phyloP scores from a whole-genome alignment of 2,888 invertebrate species.

The Tortricodes alternella region DNA sequence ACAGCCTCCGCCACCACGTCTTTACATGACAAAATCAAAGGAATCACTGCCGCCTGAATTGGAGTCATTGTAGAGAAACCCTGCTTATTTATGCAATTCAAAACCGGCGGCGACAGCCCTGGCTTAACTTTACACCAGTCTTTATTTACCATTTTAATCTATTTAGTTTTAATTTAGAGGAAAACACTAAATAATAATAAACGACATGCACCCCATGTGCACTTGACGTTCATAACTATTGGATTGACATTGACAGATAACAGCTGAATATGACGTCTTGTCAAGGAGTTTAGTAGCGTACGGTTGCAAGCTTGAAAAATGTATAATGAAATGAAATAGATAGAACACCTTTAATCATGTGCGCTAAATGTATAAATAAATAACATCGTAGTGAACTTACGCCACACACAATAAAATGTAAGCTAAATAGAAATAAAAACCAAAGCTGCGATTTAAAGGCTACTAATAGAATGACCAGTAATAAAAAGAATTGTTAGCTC shows the following conservation, averaged over 20 bases:
- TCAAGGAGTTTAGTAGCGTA: not conserved
- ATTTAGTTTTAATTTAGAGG: slow-evolving; percentile 13
- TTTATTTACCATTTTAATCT: slow-evolving; percentile 65
- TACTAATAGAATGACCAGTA: not conserved
- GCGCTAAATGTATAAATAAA: too few relatives aligned
- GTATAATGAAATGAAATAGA: too few relatives aligned
- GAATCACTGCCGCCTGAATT: slow-evolving; percentile 93
- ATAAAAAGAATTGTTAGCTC: not conserved
- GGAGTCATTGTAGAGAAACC: slow-evolving; percentile 83
- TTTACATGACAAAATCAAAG: slow-evolving; percentile 92
- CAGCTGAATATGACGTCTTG: slow-evolving; percentile 37
- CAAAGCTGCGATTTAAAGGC: not conserved
- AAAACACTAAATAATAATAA: slow-evolving; percentile 10
- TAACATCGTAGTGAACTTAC: too few relatives aligned
- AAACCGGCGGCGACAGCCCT: slow-evolving; percentile 72
- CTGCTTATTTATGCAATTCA: slow-evolving; percentile 77
- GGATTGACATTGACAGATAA: not conserved
- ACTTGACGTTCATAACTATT: slow-evolving; percentile 36
- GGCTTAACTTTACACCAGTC: slow-evolving; percentile 69
- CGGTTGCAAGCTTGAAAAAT: not conserved
- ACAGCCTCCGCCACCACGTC: slow-evolving; percentile 99
- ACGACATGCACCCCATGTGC: slow-evolving; percentile 34
- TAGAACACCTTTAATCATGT: too few relatives aligned
- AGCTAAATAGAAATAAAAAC: not conserved
- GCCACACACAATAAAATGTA: not conserved